Conservation (phyloP, 2,113 vertebrate genomes). For the Micromys minutus region DNA sequence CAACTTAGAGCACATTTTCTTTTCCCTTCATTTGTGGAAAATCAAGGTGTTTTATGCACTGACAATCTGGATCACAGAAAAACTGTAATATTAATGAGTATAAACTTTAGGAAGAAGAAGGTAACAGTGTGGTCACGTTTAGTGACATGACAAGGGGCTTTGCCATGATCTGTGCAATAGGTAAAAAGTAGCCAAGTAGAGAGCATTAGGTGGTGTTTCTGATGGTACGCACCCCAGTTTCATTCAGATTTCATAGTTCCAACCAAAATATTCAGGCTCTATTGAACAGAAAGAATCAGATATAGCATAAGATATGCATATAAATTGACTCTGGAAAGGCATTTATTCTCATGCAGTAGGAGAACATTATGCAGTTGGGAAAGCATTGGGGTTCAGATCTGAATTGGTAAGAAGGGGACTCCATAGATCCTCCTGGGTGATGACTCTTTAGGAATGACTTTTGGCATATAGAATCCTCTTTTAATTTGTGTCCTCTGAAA, state of each 20-base stretch:
- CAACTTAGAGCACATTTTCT: background rate
- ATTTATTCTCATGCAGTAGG: background rate
- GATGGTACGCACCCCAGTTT: background rate
- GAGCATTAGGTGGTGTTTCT: background rate
- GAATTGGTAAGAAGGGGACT: background rate
- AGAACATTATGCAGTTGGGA: background rate
- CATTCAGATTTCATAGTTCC: background rate
- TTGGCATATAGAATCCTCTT: background rate
- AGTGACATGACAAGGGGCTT: background rate
- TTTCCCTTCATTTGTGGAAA: slow-evolving; percentile 2
- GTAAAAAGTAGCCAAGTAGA: background rate
- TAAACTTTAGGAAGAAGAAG: background rate
- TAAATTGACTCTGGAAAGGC: background rate
- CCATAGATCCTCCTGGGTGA: background rate
- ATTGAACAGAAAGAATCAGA: background rate
- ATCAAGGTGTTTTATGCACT: background rate
- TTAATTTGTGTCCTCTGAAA: background rate
- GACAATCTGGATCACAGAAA: background rate
- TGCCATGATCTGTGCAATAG: background rate
- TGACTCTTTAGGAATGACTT: background rate
- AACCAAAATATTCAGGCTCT: background rate
- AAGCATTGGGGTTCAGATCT: background rate
- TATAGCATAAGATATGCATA: background rate
- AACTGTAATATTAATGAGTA: background rate
- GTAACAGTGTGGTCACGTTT: background rate